Base-by-base conservation (phyloP, 2,113 vertebrate species). In the Danionella cerebrum region DNA sequence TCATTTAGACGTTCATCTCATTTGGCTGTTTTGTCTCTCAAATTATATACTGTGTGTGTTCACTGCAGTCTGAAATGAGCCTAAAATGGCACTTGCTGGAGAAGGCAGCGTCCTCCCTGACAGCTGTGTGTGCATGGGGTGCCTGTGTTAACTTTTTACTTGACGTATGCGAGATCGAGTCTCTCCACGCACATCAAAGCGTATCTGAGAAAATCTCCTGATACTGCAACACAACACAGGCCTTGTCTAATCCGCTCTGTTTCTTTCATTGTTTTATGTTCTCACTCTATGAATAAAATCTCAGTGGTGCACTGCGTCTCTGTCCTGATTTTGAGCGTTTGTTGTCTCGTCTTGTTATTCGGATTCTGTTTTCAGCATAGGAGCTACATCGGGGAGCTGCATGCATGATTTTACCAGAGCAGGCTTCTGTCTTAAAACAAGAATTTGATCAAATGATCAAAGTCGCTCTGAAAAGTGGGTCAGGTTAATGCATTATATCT, bases 1-100 rank as follows among this genome's bases (percentile, higher is more conserved):
- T 89, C 86, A 86, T 86, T 84, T 79, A 76, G 85, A 86, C 82
- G 79, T 83, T 86, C 82, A 80, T 81, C 83, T 88, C 79, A 80
- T 87, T 87, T 73, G 84, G 75, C 80, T 82, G 82, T 83, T 86
- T 84, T 87, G 82, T 88, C 79, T 79, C 84, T 85, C 82, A 88
- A 89, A 89, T 89, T 87, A 89, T 82, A 87, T 16, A 79, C 79
- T 47, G 65, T 69, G 48, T 47, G 65, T 69, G 48, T 57, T 63
- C 31, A 12, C 58, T 71, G 57, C 67, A 79, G 71, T 38, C 42
- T 65, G 55, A 60, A 74, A 71, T 48, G 35, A 63, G 44, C 39
- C 68, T 65, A 64, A 42, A 59, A 60, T 36, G 48, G 64, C 64
- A 29, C 39, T 44, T 59, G 55, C 55, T 59, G 36, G 9, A 44